Evolutionary conservation across 1,140 invertebrate species (phyloP).

Genomic region (Penaeus indicus): DNA sequence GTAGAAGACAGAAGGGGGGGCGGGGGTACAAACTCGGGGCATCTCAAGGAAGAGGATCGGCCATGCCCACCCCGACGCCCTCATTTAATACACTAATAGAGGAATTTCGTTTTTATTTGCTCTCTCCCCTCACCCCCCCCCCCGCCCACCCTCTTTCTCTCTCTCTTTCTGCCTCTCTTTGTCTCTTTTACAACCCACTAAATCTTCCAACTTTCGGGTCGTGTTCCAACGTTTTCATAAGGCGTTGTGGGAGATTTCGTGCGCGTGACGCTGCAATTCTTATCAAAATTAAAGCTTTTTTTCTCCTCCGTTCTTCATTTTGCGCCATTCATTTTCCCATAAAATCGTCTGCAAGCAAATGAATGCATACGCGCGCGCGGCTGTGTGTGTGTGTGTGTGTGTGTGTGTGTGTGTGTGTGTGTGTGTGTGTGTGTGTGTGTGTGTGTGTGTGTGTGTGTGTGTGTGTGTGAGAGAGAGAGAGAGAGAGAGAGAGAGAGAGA

Average conservation of each 20-base stretch:
- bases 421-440: constrained; percentile 11
- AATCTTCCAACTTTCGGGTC: neutral
- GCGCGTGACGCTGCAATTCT: too few relatives aligned
- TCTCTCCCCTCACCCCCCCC: too few relatives aligned
- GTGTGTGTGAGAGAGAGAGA: neutral
- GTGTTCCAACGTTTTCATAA: neutral
- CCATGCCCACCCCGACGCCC: too few relatives aligned
- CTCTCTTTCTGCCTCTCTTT: constrained; percentile 7
- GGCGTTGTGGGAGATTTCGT: neutral
- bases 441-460: neutral
- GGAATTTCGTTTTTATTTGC: too few relatives aligned
- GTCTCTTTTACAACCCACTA: neutral
- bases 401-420: neutral
- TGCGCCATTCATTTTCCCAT: neutral
- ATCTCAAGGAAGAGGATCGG: too few relatives aligned
- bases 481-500: neutral
- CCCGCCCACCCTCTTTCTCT: neutral
- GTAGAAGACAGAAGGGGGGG: too few relatives aligned
- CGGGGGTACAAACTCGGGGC: too few relatives aligned
- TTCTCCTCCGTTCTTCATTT: neutral
- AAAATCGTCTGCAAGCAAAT: neutral
- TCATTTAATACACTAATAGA: too few relatives aligned
- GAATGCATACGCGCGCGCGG: neutral
- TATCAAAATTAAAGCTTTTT: too few relatives aligned
- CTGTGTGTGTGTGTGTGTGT: neutral